Conservation (phyloP, 2,797 vertebrate species). For the Myripristis jacobus region DNA sequence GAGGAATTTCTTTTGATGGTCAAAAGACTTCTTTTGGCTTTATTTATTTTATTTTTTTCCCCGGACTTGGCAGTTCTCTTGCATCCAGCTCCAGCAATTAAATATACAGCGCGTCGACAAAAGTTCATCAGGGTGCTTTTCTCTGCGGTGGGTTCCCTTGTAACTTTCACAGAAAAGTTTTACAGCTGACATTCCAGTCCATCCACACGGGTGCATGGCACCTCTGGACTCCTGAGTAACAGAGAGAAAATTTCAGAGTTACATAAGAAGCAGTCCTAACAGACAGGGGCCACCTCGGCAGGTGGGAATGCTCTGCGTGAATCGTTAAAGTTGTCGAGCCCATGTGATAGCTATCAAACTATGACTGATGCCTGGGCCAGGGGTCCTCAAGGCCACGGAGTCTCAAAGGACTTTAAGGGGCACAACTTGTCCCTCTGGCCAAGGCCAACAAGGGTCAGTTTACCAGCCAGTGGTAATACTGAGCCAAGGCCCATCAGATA, state of each 20-base stretch:
- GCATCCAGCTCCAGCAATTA: slow-evolving; percentile 23
- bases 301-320: slow-evolving; percentile 39
- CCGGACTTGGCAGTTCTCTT: slow-evolving; percentile 4
- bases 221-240: slow-evolving; percentile 16
- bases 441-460: slow-evolving; percentile 50
- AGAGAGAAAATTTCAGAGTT: slow-evolving; percentile 12
- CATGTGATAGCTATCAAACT: slow-evolving; percentile 28
- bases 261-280: slow-evolving; percentile 16
- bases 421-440: slow-evolving; percentile 46
- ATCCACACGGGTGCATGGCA: background rate
- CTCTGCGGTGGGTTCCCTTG: background rate
- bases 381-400: slow-evolving; percentile 12
- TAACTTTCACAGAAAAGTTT: slow-evolving; percentile 16
- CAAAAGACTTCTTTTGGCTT: background rate
- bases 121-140: slow-evolving; percentile 24
- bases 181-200: slow-evolving; percentile 4
- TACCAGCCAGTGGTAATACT: slow-evolving; percentile 32
- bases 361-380: slow-evolving; percentile 11
- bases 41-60: background rate
- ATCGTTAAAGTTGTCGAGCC: slow-evolving; percentile 18
- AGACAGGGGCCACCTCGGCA: slow-evolving; percentile 27
- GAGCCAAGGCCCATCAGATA: slow-evolving; percentile 74
- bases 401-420: slow-evolving; percentile 24
- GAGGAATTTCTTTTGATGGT: too few species aligned
- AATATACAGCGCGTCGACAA: slow-evolving; percentile 7